These are phyloP conservation scores for Diorhabda sublineata DNA, from an alignment of 1,140 invertebrate genomes.

Conservation along the genomic window DNA sequence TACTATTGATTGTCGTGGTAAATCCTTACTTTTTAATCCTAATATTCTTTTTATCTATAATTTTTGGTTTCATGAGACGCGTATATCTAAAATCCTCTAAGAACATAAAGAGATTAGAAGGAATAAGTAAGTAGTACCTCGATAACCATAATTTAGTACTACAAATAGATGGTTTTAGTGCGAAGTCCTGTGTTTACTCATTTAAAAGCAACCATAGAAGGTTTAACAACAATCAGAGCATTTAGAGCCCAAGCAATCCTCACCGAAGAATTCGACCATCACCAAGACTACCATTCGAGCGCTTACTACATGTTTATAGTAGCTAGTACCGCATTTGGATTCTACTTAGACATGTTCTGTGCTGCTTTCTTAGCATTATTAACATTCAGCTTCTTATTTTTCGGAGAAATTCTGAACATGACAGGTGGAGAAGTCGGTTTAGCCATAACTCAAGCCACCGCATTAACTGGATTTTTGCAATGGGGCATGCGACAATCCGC, in stretches of 20 bases:
- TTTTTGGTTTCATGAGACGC: constrained; percentile 49
- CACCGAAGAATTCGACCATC: constrained; percentile 66
- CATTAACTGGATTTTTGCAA: constrained; percentile 57
- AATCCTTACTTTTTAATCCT: constrained; percentile 56
- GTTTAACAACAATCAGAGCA: constrained; percentile 75
- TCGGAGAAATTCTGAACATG: constrained; percentile 30
- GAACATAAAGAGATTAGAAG: constrained; percentile 62
- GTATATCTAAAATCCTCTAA: constrained; percentile 60
- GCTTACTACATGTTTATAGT: constrained; percentile 59
- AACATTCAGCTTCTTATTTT: neutral
- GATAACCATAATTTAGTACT: neutral
- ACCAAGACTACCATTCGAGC: constrained; percentile 59
- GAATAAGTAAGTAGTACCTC: constrained; percentile 50
- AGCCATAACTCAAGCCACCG: constrained; percentile 54
- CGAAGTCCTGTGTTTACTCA: constrained; percentile 79
- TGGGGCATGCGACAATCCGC: constrained; percentile 68
- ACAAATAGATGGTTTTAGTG: constrained; percentile 47
- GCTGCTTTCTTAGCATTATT: constrained; percentile 22
- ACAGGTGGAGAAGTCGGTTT: constrained; percentile 54
- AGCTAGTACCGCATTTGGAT: constrained; percentile 30
- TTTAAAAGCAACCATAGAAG: constrained; percentile 69
- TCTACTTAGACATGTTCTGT: constrained; percentile 27
- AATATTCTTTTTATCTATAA: constrained; percentile 55
- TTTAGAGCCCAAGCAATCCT: constrained; percentile 64
- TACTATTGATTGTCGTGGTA: constrained; percentile 55